Evolutionary conservation across 2,113 vertebrate genomes (phyloP), one percentile per base, ranked within the genome.

Genomic region (Galemys pyrenaicus): DNA sequence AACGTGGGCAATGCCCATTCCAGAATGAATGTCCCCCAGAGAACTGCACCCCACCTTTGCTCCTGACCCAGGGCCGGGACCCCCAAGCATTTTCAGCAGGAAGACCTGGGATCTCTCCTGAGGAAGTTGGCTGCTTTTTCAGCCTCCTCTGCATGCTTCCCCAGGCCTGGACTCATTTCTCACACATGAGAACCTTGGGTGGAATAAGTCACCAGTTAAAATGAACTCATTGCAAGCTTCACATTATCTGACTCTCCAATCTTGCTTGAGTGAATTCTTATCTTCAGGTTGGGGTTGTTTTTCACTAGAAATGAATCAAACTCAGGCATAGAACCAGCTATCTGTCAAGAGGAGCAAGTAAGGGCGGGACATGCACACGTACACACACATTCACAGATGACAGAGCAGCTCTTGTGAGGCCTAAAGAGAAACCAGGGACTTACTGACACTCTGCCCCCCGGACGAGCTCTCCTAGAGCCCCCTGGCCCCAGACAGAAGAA

Each of bases 251-350:
- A 60, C 9, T 64, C 37, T 85, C 64, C 74, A 8, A 80, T 96
- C 94, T 93, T 82, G 73, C 93, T 95, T 75, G 44, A 93, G 80
- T 86, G 67, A 87, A 79, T 85, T 94, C 87, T 90, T 94, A 93
- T 92, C 89, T 97, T 73, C 75, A 85, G 62, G 54, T 73, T 1
- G 2, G 70, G 54, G 41, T 70, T 95, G 94, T 89, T 97, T 97
- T 96, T 96, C 93, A 80, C 51, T 62, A 89, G 87, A 96, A 96
- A 89, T 89, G 84, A 96, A 92, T 92, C 93, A 94, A 87, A 92
- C 26, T 62, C 2, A 1, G 92, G 84, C 94, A 79, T n/a, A 46
- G 77, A 51, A 81, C 79, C 96, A 96, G 92, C 56, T 56, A 37
- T 46, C 92, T 89, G 65, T 88, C 89, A 96, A 87, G 58, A 94